Percentiles rank a stretch among this genome's conserved stretches.
phyloP scores from a whole-genome alignment of 2,797 vertebrate species.

The Brachyrhaphis roseni region DNA sequence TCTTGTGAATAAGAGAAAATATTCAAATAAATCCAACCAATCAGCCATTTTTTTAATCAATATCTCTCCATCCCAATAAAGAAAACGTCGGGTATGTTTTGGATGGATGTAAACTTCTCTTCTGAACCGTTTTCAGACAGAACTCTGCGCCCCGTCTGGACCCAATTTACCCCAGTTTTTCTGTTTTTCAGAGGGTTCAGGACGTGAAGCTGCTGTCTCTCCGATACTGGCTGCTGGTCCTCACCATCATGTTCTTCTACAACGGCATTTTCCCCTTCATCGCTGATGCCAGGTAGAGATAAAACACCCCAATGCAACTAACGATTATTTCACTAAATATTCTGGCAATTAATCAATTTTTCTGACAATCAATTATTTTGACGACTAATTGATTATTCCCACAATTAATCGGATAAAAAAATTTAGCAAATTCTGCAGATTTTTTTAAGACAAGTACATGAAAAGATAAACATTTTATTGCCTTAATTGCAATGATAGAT shows the following conservation, averaged over 20 bases:
- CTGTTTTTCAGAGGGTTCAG: constrained; percentile 76
- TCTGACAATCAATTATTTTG: too few species aligned
- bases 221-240: constrained; percentile 85
- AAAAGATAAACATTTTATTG: too few species aligned
- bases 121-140: neutral
- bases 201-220: constrained; percentile 80
- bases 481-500: too few species aligned
- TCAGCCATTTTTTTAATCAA: neutral
- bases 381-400: too few species aligned
- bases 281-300: constrained; percentile 83
- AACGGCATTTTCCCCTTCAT: constrained; percentile 86
- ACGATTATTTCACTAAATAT: too few species aligned
- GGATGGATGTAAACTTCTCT: neutral
- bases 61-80: neutral
- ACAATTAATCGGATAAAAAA: too few species aligned
- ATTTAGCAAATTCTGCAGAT: too few species aligned
- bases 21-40: neutral
- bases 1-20: neutral
- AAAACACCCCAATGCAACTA: too few species aligned
- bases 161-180: neutral
- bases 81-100: neutral
- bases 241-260: constrained; percentile 90
- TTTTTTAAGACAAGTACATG: too few species aligned
- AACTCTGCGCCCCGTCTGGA: neutral
- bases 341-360: too few species aligned